These are phyloP conservation scores for Drosophila peninsularis DNA, from an alignment of 2,888 invertebrate species.

Conservation along the genomic window DNA sequence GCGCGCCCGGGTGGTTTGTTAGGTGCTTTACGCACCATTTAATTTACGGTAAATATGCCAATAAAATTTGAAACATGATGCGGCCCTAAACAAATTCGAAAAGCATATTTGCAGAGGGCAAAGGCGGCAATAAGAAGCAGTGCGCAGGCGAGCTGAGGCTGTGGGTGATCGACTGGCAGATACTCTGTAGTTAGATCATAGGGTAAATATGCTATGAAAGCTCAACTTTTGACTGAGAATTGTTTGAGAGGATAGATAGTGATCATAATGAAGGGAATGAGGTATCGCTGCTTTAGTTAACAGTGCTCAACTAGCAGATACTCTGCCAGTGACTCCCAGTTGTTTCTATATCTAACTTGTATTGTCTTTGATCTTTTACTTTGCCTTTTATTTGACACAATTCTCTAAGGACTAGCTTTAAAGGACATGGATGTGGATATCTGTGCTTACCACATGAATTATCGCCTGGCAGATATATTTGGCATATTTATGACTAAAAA, in stretches of 20 bases:
- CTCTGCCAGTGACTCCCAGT: too few relatives aligned
- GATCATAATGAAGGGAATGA: too few relatives aligned
- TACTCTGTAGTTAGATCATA: slow-evolving; percentile 2
- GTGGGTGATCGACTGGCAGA: neutral
- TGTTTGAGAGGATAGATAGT: too few relatives aligned
- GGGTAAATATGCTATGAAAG: neutral
- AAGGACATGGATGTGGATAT: too few relatives aligned
- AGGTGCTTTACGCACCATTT: slow-evolving; percentile 70
- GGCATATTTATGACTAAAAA: neutral
- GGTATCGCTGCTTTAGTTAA: too few relatives aligned
- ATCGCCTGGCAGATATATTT: neutral
- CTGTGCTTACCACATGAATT: too few relatives aligned
- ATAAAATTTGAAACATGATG: slow-evolving; percentile 73
- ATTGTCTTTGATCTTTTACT: neutral
- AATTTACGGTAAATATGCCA: slow-evolving; percentile 77
- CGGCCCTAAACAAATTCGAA: slow-evolving; percentile 51
- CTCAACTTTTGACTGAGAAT: too few relatives aligned
- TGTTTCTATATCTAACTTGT: neutral
- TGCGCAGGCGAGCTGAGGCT: neutral
- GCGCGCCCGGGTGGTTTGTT: slow-evolving; percentile 20
- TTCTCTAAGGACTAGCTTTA: neutral
- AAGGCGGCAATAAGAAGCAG: neutral
- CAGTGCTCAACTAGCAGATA: too few relatives aligned
- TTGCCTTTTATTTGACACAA: neutral
- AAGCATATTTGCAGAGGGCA: slow-evolving; percentile 58